phyloP scores from a whole-genome alignment of 2,888 invertebrate species.

The Oscheius sp. region DNA sequence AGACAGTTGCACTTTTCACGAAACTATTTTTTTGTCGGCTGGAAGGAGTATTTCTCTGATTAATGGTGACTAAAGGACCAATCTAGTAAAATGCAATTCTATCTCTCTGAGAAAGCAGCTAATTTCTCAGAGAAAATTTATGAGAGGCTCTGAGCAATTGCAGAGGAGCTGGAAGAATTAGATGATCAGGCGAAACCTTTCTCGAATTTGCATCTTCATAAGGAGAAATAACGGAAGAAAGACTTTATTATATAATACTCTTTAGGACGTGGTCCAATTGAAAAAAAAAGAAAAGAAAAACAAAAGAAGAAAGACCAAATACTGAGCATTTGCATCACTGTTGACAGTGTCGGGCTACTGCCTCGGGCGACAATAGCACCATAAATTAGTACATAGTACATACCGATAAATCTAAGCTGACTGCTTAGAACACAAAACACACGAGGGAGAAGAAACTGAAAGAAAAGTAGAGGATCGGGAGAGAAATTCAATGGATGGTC shows the following conservation, averaged over 20 bases:
- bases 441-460: constrained; percentile 35
- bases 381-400: constrained; percentile 35
- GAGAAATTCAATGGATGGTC: not conserved
- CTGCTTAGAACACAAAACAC: constrained; percentile 17
- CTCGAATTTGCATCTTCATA: no score
- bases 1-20: no score
- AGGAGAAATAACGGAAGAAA: not conserved
- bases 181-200: no score
- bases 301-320: constrained; percentile 2
- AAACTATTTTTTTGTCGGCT: no score
- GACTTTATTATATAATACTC: constrained; percentile 15
- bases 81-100: no score
- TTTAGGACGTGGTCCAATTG: constrained; percentile 6
- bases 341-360: constrained; percentile 8
- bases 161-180: no score
- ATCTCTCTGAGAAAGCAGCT: no score
- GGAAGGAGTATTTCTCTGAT: no score
- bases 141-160: no score
- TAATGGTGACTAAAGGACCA: no score
- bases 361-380: constrained; percentile 5
- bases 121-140: no score
- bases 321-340: constrained; percentile 31
- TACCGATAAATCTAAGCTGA: constrained; percentile 30
- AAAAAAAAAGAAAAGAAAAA: constrained; percentile 1
- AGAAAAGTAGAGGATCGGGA: constrained; percentile 7